These are phyloP conservation scores for Lacanobia oleracea DNA, from an alignment of 2,888 invertebrate genomes.

Conservation along the genomic window DNA sequence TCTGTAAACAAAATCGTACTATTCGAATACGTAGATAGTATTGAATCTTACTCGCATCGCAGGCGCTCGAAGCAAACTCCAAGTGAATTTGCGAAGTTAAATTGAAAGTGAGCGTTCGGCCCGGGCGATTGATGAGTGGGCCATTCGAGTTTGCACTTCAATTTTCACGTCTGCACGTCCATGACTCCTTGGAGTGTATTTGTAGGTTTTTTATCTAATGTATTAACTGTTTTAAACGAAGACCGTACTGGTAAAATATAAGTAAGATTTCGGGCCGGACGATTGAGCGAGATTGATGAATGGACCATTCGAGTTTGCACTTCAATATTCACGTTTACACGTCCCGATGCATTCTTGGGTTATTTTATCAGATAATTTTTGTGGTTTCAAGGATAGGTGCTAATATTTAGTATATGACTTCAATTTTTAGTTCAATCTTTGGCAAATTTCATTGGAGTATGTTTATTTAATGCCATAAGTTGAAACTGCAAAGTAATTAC, in stretches of 20 bases:
- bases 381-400: background rate
- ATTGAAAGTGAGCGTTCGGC: conserved; percentile 73
- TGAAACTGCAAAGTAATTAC: background rate
- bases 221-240: background rate
- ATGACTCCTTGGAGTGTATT: background rate
- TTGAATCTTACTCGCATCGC: conserved; percentile 59
- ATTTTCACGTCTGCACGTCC: conserved; percentile 58
- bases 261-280: conserved; percentile 65
- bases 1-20: conserved; percentile 50
- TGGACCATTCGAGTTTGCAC: conserved; percentile 65
- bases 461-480: background rate
- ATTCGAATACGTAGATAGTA: conserved; percentile 54
- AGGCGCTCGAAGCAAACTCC: conserved; percentile 60
- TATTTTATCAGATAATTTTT: background rate
- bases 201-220: background rate
- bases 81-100: conserved; percentile 76
- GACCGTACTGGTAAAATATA: conserved; percentile 21
- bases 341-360: background rate
- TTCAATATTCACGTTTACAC: conserved; percentile 61
- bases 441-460: too few species aligned
- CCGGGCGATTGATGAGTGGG: conserved; percentile 73
- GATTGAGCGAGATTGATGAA: conserved; percentile 71
- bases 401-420: too few species aligned
- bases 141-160: conserved; percentile 66
- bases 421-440: too few species aligned